A percentile compares a stretch with the other conserved stretches of the same genome.
Evolutionary conservation across 2,113 vertebrate species (phyloP).

Genomic region (Otus sunia): DNA sequence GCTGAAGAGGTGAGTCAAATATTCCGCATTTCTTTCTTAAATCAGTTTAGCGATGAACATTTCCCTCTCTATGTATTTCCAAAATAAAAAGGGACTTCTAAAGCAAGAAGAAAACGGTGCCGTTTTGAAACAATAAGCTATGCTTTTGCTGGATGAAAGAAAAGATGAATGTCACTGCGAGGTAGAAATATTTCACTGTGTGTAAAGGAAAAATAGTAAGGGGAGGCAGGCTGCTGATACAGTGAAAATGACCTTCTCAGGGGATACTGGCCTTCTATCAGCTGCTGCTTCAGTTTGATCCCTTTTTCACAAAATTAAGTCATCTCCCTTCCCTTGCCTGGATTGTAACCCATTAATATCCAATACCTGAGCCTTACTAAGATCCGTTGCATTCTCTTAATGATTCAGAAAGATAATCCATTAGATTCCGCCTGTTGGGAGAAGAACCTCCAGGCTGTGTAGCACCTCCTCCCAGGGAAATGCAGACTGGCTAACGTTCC

Average conservation of each 20-base stretch:
- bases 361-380: neutral
- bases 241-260: constrained; percentile 61
- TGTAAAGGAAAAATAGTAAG: neutral
- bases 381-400: neutral
- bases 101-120: neutral
- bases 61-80: neutral
- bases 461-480: constrained; percentile 35
- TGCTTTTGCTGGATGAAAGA: neutral
- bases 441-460: neutral
- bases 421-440: neutral
- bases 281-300: neutral
- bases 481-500: neutral
- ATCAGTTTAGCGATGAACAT: neutral
- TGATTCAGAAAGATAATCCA: neutral
- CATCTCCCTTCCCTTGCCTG: neutral
- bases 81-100: neutral
- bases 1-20: constrained; percentile 42
- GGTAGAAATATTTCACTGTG: neutral
- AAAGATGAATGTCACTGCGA: neutral
- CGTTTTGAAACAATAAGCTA: neutral
- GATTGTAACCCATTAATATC: neutral
- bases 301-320: neutral
- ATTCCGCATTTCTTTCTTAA: neutral
- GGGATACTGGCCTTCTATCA: constrained; percentile 32
- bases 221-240: constrained; percentile 23